Evolutionary conservation across 2,113 vertebrate genomes (phyloP).

Genomic region (Sorex fumeus): DNA sequence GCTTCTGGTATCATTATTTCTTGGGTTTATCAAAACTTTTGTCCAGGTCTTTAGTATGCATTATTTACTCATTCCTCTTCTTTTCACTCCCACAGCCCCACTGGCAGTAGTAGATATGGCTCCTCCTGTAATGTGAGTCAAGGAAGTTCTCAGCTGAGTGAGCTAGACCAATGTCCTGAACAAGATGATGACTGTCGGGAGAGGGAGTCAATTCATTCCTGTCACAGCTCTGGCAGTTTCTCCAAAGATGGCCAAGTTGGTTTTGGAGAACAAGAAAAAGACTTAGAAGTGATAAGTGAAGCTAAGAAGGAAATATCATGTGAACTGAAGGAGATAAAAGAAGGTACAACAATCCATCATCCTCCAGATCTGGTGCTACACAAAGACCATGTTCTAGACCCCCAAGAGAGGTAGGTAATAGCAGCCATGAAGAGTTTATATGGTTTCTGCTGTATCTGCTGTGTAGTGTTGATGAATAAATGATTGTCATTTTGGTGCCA

Average conservation of each 20-base stretch:
- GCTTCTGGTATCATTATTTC: neutral
- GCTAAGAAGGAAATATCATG: constrained; percentile 74
- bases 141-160: constrained; percentile 96
- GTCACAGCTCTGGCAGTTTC: constrained; percentile 88
- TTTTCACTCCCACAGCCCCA: constrained; percentile 91
- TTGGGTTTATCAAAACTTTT: neutral
- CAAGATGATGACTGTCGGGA: constrained; percentile 92
- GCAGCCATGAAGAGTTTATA: neutral
- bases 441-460: neutral
- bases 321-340: constrained; percentile 71
- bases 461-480: neutral
- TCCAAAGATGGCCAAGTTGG: constrained; percentile 86
- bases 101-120: constrained; percentile 95
- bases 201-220: constrained; percentile 89
- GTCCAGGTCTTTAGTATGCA: neutral
- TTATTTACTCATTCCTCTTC: constrained; percentile 54
- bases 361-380: constrained; percentile 84
- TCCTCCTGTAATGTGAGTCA: constrained; percentile 98
- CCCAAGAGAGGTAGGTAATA: constrained; percentile 85
- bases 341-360: constrained; percentile 58
- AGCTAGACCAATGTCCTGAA: constrained; percentile 92
- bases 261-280: constrained; percentile 83
- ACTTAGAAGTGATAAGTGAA: constrained; percentile 30
- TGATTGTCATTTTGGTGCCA: constrained; percentile 24
- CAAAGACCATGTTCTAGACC: constrained; percentile 70